These are phyloP conservation scores for Sinelater perroti DNA, from an alignment of 2,888 invertebrate genomes.

Conservation along the genomic window DNA sequence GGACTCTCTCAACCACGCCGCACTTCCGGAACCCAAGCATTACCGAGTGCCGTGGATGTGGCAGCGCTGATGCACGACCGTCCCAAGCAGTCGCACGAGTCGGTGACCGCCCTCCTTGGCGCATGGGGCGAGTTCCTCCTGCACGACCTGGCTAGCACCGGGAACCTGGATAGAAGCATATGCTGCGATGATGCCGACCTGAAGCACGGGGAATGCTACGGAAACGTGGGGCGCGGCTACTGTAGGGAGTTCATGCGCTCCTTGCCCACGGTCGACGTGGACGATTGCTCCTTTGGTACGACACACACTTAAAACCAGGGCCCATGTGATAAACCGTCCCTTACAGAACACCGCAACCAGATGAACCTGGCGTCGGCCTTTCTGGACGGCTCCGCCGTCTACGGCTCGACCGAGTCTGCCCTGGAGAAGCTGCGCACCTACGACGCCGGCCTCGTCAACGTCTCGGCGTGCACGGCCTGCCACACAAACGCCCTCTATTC, in stretches of 20 bases:
- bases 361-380: conserved; percentile 87
- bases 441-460: conserved; percentile 74
- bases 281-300: conserved; percentile 72
- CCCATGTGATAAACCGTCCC: too few relatives aligned
- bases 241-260: conserved; percentile 77
- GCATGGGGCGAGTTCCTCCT: conserved; percentile 82
- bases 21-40: conserved; percentile 65
- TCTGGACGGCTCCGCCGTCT: conserved; percentile 84
- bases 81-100: conserved; percentile 71
- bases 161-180: conserved; percentile 66
- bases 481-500: conserved; percentile 78
- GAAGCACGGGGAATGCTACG: conserved; percentile 68
- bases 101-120: conserved; percentile 79
- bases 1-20: conserved; percentile 63
- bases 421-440: conserved; percentile 75
- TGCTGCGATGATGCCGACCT: conserved; percentile 56
- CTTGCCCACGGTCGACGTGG: conserved; percentile 71
- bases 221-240: conserved; percentile 58
- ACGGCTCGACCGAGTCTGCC: conserved; percentile 79
- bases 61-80: conserved; percentile 68
- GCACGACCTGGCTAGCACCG: conserved; percentile 75
- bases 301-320: too few relatives aligned
- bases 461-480: conserved; percentile 71
- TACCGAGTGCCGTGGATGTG: conserved; percentile 70
- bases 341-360: conserved; percentile 76